Evolutionary conservation across 2,113 vertebrate species (phyloP), one percentile per base, ranked within the genome.

Genomic region (Percina caprodes): DNA sequence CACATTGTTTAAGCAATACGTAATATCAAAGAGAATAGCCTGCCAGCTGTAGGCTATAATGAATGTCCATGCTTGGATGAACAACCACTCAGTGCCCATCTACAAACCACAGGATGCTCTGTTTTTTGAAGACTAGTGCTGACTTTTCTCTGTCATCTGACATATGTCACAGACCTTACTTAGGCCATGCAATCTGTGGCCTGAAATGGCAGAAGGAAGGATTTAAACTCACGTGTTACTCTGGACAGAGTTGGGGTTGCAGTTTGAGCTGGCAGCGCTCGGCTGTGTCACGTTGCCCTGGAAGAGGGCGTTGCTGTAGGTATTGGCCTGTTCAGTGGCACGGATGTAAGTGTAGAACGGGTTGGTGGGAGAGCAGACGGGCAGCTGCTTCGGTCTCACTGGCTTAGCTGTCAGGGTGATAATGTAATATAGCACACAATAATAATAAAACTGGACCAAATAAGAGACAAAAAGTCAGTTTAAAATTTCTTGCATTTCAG

Each of bases 251-350:
- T 88, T 96, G 66, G 91, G 89, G 80, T 82, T 90, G 82, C 77
- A 80, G 88, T 33, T 86, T 83, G 21, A 59, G 75, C 69, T 84
- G 33, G 85, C 52, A 66, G 85, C 14, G 63, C 52, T 90, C 11
- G 83, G 82, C 66, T 90, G 93, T 59, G 87, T 70, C 46, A 26
- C 19, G 58, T 46, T 84, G 82, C 93, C 90, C 91, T 96, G 96
- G 92, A 98, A 97, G 80, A 97, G 94, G 74, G 91, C 95, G 74
- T 97, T 97, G 91, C 96, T 97, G 92, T 96, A 97, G 73, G 96
- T 94, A 88, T 96, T 93, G 66, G 39, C 86, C 0, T 96, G 95
- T 74, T 97, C 96, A 0, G 94, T 93, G 78, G 94, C 85, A 5
- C 77, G 84, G 77, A 90, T 88, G 80, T 95, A 95, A 61, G 92